These are phyloP conservation scores for Leptocoma aspasia DNA, from an alignment of 2,113 vertebrate genomes.

Conservation along the genomic window DNA sequence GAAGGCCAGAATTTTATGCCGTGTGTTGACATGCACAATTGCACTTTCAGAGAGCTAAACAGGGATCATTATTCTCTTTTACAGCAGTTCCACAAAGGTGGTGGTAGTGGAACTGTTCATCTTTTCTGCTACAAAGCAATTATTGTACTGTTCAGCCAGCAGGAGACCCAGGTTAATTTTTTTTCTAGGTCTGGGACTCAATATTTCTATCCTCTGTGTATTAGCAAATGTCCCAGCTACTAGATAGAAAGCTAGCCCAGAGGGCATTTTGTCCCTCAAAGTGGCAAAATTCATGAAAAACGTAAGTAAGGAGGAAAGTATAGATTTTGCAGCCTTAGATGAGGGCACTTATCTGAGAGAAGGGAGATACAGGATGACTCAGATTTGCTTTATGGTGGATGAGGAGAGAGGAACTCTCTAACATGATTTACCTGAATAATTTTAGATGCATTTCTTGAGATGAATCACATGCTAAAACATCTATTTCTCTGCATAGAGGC, in stretches of 20 bases:
- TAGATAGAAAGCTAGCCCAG: not conserved
- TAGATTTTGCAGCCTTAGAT: not conserved
- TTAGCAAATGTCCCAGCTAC: not conserved
- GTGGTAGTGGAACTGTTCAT: not conserved
- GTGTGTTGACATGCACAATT: not conserved
- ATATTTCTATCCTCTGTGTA: not conserved
- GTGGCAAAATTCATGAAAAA: not conserved
- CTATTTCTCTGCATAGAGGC: not conserved
- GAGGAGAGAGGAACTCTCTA: not conserved
- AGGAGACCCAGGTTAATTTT: not conserved
- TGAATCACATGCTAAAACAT: not conserved
- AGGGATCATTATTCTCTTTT: not conserved
- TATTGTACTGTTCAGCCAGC: not conserved
- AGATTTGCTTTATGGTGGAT: not conserved
- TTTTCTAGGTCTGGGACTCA: not conserved
- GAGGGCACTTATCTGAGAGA: not conserved
- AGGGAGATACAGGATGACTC: not conserved
- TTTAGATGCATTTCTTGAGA: not conserved
- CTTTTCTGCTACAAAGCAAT: not conserved
- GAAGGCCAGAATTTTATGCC: not conserved
- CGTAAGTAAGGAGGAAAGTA: not conserved
- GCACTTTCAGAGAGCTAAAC: not conserved
- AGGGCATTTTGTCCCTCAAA: not conserved
- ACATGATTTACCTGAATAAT: conserved; percentile 15
- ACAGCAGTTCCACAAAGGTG: not conserved